These are phyloP conservation scores for Ascaphus truei DNA, from an alignment of 2,113 vertebrate genomes.

Conservation along the genomic window DNA sequence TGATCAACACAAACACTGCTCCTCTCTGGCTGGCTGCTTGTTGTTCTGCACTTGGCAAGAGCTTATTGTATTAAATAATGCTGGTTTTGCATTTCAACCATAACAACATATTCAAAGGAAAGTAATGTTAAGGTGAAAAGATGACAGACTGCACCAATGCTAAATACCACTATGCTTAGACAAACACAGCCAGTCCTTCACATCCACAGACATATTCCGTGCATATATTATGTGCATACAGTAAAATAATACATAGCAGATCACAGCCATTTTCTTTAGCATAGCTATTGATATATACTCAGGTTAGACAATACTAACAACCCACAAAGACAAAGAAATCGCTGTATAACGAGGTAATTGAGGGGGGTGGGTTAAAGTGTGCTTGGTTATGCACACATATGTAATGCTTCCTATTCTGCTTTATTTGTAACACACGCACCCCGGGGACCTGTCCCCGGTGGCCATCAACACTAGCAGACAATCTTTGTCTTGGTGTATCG, in stretches of 20 bases:
- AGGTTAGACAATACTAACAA: neutral
- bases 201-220: neutral
- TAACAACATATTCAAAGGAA: neutral
- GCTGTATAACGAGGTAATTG: too few relatives aligned
- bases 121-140: neutral
- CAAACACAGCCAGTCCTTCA: neutral
- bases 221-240: slow-evolving; percentile 14
- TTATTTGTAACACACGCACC: neutral
- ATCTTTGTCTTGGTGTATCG: neutral
- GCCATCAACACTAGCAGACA: neutral
- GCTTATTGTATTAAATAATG: neutral
- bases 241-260: slow-evolving; percentile 16
- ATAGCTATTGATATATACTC: neutral
- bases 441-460: neutral
- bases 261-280: neutral
- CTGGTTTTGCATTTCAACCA: neutral
- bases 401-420: neutral
- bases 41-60: neutral
- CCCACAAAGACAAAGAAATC: neutral
- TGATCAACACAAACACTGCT: neutral
- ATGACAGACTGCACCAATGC: neutral
- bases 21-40: neutral
- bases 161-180: neutral
- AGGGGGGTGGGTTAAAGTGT: too few relatives aligned
- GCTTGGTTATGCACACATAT: too few relatives aligned